Conservation (phyloP, 2,888 invertebrate species). For the Phania funesta region DNA sequence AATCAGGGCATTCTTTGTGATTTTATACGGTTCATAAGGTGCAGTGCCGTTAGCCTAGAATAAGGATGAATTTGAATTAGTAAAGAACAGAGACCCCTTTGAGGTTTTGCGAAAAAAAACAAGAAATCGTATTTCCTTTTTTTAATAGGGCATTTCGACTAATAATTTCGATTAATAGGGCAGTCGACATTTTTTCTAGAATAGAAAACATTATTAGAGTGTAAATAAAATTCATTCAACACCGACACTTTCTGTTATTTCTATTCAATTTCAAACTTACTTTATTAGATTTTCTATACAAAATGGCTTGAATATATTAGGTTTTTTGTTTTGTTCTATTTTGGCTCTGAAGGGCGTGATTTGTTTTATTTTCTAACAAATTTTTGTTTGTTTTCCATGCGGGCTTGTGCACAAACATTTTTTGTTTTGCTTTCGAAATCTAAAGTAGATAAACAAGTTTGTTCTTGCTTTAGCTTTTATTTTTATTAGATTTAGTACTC, state of each 20-base stretch:
- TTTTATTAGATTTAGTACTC: constrained; percentile 34
- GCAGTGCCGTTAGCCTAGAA: too few species aligned
- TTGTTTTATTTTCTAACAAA: constrained; percentile 18
- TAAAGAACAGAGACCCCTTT: too few species aligned
- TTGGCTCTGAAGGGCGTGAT: constrained; percentile 7
- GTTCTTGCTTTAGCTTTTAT: constrained; percentile 1
- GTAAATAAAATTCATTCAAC: neutral
- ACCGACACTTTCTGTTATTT: neutral
- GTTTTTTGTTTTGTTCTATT: neutral
- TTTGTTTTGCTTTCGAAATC: constrained; percentile 6
- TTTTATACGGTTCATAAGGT: too few species aligned
- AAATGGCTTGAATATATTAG: neutral
- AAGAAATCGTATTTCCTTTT: too few species aligned
- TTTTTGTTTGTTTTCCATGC: constrained; percentile 13
- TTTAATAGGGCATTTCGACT: too few species aligned
- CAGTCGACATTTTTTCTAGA: neutral
- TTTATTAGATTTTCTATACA: constrained; percentile 1
- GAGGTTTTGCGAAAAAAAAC: too few species aligned
- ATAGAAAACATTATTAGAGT: neutral
- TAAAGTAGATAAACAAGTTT: constrained; percentile 25
- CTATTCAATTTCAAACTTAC: constrained; percentile 11
- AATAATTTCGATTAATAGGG: too few species aligned
- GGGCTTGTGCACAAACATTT: neutral
- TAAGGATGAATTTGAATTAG: too few species aligned
- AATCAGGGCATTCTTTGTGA: too few species aligned